These are phyloP conservation scores for Mayetiola destructor DNA, from an alignment of 2,888 invertebrate species.

Conservation along the genomic window DNA sequence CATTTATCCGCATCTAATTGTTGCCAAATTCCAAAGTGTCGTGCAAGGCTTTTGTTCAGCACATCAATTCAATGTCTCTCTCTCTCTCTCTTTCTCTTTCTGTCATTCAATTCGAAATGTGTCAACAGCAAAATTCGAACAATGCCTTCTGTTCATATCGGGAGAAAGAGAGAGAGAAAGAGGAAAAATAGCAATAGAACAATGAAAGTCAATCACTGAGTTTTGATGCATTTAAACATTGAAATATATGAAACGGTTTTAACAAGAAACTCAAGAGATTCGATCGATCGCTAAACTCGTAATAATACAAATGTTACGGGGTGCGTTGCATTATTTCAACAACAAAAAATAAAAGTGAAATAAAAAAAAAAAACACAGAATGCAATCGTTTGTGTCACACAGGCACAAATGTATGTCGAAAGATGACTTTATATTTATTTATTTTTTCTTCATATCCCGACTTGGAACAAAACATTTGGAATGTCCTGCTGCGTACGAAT, in stretches of 20 bases:
- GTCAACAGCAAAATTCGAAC: not conserved
- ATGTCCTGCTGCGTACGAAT: constrained; percentile 5
- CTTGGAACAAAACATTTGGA: no score
- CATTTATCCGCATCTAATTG: constrained; percentile 7
- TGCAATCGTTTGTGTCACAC: not conserved
- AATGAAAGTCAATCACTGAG: constrained; percentile 10
- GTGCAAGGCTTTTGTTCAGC: constrained; percentile 5
- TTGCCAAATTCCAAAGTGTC: constrained; percentile 11
- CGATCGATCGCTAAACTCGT: constrained; percentile 11
- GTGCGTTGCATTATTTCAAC: constrained; percentile 1
- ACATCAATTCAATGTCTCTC: no score
- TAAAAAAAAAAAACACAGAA: no score
- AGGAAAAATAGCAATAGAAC: constrained; percentile 1
- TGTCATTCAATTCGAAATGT: constrained; percentile 2
- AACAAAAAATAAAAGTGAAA: no score
- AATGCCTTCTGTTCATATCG: not conserved
- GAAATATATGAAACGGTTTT: not conserved
- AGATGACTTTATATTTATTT: constrained; percentile 5
- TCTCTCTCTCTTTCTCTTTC: not conserved
- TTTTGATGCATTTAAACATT: constrained; percentile 2
- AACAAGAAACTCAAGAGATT: not conserved
- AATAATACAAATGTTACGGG: constrained; percentile 10
- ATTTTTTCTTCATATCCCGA: not conserved
- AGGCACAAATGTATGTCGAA: no score
- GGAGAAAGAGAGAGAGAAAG: not conserved